phyloP scores from a whole-genome alignment of 2,113 vertebrate genomes.

The Petroica traversi region DNA sequence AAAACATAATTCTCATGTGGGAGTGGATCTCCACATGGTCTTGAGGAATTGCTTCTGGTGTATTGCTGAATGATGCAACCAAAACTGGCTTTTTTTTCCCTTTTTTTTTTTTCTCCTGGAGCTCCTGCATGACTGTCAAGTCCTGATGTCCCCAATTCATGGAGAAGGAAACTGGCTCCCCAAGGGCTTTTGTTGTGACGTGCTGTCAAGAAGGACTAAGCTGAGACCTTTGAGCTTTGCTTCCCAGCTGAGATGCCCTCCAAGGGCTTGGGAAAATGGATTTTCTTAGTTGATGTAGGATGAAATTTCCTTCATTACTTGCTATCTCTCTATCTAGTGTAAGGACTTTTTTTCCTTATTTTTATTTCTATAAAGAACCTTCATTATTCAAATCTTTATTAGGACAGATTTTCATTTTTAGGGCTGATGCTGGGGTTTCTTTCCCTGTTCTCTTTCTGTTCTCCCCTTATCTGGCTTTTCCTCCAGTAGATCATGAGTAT shows the following conservation, averaged over 20 bases:
- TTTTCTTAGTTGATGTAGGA: neutral
- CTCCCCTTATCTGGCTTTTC: neutral
- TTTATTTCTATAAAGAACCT: neutral
- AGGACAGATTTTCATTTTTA: neutral
- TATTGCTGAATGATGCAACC: neutral
- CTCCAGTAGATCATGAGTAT: neutral
- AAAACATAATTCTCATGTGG: neutral
- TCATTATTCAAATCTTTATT: neutral
- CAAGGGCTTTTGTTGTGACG: neutral
- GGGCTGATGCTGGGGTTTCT: neutral
- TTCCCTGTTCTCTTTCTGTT: neutral
- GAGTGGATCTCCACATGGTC: neutral
- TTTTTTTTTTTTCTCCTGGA: too few relatives aligned
- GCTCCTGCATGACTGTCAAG: neutral
- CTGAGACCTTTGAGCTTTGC: neutral
- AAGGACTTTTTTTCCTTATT: neutral
- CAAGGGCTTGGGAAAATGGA: neutral
- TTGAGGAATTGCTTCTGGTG: neutral
- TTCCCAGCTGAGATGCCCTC: neutral
- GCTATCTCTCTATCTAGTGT: neutral
- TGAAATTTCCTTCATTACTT: neutral
- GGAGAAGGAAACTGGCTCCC: neutral
- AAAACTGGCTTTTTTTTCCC: neutral
- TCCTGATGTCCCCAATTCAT: neutral
- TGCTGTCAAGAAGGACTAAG: neutral